Evolutionary conservation across 2,888 invertebrate genomes (phyloP), one percentile per base, ranked within the genome.

Genomic region (Acanthopleura granulata): DNA sequence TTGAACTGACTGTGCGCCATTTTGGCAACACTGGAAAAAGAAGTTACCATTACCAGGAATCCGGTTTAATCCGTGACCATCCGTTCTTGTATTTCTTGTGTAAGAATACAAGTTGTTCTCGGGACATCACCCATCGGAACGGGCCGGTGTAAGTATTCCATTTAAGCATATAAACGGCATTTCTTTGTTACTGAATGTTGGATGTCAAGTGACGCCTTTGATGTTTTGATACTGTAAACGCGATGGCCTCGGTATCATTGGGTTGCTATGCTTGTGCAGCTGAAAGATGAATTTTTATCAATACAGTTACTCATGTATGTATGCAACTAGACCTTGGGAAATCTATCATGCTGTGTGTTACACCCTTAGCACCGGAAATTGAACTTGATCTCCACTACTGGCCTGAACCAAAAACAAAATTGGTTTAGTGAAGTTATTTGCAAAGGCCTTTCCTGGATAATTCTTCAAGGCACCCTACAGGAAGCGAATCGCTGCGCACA

Each of bases 91-190:
- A 78, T 72, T 74, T 73, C 61, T 75, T 76, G 75, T 77, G 81
- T 74, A 79, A 77, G 78, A 79, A 81, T 81, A 81, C 79, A 83
- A 81, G 80, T 82, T 85, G 80, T 78, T 83, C 83, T 81, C 79
- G 75, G 76, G 78, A 77, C 75, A 81, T 81, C 77, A 86, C 88
- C 88, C 88, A 87, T 73, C 77, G 78, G 88, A 86, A 87, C 88
- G 88, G 86, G 84, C 88, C 87, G 82, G 85, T 85, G 88, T 88
- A 85, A 88, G 88, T 88, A 80, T 49, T 40, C 27, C 4, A 16
- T 71, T 71, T 40, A 16, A 14, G 15, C 40, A 18, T 16, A 29
- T 49, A 29, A 22, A 49, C 18, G 9, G 16, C 4, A 29, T 49
- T 40, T 49, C 66, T 66, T 66, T 66, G 66, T 66, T 25, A 1